phyloP scores from a whole-genome alignment of 2,888 invertebrate species.

The Agrotis ipsilon region DNA sequence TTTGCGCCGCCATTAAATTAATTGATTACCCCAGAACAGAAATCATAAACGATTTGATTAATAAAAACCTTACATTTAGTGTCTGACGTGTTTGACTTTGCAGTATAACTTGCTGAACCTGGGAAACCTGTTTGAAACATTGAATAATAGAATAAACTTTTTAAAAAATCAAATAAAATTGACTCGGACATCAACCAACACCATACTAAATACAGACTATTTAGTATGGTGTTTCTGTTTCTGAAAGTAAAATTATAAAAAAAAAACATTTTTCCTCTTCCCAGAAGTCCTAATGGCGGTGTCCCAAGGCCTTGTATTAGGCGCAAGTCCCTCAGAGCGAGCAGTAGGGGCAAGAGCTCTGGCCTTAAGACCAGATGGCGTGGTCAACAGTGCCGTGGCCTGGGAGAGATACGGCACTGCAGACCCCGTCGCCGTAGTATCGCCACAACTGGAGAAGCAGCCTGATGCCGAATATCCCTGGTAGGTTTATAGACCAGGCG shows the following conservation, averaged over 20 bases:
- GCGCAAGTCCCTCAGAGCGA: conserved; percentile 80
- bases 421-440: conserved; percentile 84
- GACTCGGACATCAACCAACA: too few species aligned
- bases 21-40: conserved; percentile 28
- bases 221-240: too few species aligned
- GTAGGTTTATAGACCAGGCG: too few species aligned
- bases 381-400: conserved; percentile 83
- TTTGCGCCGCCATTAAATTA: conserved; percentile 24
- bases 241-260: not conserved
- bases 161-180: too few species aligned
- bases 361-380: conserved; percentile 80
- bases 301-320: conserved; percentile 93
- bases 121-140: too few species aligned
- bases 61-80: not conserved
- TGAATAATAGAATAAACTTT: too few species aligned
- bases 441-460: conserved; percentile 92
- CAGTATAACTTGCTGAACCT: too few species aligned
- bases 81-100: too few species aligned
- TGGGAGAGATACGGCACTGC: conserved; percentile 85
- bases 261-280: conserved; percentile 9
- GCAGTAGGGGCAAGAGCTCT: conserved; percentile 91
- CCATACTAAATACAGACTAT: too few species aligned
- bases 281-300: conserved; percentile 94
- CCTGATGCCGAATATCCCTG: conserved; percentile 94
- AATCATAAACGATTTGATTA: conserved; percentile 19